Base-by-base conservation (phyloP, 1,140 invertebrate species). In the Tetramorium alpestre region DNA sequence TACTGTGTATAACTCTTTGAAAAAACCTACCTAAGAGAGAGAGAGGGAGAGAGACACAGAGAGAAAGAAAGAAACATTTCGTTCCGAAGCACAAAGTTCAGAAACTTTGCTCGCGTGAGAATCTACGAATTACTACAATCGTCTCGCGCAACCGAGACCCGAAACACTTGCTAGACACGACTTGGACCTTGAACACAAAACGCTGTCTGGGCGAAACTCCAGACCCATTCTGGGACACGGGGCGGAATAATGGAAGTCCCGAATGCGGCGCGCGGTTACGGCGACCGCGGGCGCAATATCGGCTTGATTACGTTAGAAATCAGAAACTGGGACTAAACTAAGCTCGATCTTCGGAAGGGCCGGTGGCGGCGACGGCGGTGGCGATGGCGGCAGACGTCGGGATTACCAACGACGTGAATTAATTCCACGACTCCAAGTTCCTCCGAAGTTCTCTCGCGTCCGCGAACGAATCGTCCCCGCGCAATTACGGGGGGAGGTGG, bases 271-370 rank as follows among this genome's bases (percentile, higher is more conserved):
- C 16, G 82, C 28, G 56, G 47, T 60, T 47, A 33, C 8, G n/a
- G 41, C 62, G 41, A 85, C 25, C 87, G 16, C 33, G 67, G 54
- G 25, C 41, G 65, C 47, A 62, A 81, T 89, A 86, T 58, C 56
- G 25, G n/a, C 62, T 88, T 88, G 73, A 88, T 89, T 86, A 65
- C 65, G 76, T 86, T 80, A 78, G 81, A 89, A 88, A 88, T 86
- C 82, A 75, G 73, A 65, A 86, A 58, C 67, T 75, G 60, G 56
- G 65, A 25, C 87, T 85, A 87, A 73, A 75, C 73, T 78, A 60
- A 78, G 85, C 65, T 60, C 54, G 41, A 49, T 58, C 81, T 78
- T 85, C 56, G 60, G 64, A 16, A 16, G 10, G 33, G 28, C 25
- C 56, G 58, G 5, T n/a, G 18, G 16, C 28, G 33, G 33, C 33